Percentiles rank a stretch among this genome's conserved stretches.
Evolutionary conservation across 2,888 invertebrate species (phyloP).

Genomic region (Sesia apiformis): DNA sequence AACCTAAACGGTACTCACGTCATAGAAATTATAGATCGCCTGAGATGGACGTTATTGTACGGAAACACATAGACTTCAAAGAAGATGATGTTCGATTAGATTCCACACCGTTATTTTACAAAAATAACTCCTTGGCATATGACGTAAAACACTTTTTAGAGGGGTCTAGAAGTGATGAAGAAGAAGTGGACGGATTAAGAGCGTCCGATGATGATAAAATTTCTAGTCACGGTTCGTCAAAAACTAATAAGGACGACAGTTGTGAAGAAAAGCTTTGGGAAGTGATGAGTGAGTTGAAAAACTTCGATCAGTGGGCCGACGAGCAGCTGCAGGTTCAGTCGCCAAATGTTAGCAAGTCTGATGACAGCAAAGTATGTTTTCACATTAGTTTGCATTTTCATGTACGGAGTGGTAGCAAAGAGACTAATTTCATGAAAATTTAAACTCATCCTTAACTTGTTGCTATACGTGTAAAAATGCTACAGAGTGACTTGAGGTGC

Average conservation of each 20-base stretch:
- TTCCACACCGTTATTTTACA: conserved; percentile 47
- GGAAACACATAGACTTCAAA: conserved; percentile 52
- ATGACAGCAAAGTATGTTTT: conserved; percentile 49
- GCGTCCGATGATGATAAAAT: conserved; percentile 24
- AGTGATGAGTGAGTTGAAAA: conserved; percentile 57
- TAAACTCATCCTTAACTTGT: too few species aligned
- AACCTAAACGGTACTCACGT: conserved; percentile 22
- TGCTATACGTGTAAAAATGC: too few species aligned
- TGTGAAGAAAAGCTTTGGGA: conserved; percentile 52
- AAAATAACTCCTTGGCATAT: conserved; percentile 49
- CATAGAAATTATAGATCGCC: conserved; percentile 21
- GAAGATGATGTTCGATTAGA: conserved; percentile 31
- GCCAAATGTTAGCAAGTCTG: conserved; percentile 39
- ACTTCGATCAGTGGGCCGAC: conserved; percentile 60
- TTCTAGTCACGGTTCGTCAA: conserved; percentile 34
- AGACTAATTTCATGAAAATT: too few species aligned
- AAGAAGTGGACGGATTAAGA: conserved; percentile 38
- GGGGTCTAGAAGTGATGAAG: conserved; percentile 23
- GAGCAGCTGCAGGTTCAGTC: conserved; percentile 47
- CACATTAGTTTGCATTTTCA: background rate
- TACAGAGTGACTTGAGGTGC: too few species aligned
- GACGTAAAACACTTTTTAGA: conserved; percentile 40
- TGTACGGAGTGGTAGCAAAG: too few species aligned
- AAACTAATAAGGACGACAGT: conserved; percentile 25
- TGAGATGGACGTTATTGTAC: conserved; percentile 32